These are phyloP conservation scores for Choristoneura rosaceana DNA, from an alignment of 2,888 invertebrate genomes.

Conservation along the genomic window DNA sequence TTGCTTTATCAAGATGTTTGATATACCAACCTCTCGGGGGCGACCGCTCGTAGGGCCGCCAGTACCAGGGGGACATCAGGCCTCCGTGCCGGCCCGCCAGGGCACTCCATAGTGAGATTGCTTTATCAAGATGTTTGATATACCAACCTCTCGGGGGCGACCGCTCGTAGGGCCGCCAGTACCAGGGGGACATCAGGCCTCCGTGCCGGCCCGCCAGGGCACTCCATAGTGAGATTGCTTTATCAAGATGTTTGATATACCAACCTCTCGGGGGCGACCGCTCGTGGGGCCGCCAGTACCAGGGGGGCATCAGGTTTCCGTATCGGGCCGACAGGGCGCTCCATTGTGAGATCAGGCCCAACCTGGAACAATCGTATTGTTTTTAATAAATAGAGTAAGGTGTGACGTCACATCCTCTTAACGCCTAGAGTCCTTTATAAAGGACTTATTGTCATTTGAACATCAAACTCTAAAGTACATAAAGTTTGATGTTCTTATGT, in stretches of 20 bases:
- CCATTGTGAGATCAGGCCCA: constrained; percentile 93
- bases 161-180: constrained; percentile 85
- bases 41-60: constrained; percentile 85
- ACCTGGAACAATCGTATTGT: constrained; percentile 79
- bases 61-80: constrained; percentile 91
- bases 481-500: too few relatives aligned
- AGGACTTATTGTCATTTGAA: too few relatives aligned
- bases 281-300: constrained; percentile 87
- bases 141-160: constrained; percentile 89
- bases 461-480: too few relatives aligned
- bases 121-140: background rate
- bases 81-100: constrained; percentile 91
- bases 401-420: too few relatives aligned
- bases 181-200: constrained; percentile 91
- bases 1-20: constrained; percentile 53
- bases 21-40: constrained; percentile 86
- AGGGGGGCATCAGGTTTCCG: constrained; percentile 90
- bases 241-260: background rate
- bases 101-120: constrained; percentile 92
- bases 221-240: constrained; percentile 90
- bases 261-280: constrained; percentile 89
- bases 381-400: too few relatives aligned
- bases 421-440: too few relatives aligned
- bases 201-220: constrained; percentile 91
- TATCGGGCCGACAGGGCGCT: constrained; percentile 91